These are phyloP conservation scores for Psilanteris sp. DNA, from an alignment of 1,140 invertebrate species.

Conservation along the genomic window DNA sequence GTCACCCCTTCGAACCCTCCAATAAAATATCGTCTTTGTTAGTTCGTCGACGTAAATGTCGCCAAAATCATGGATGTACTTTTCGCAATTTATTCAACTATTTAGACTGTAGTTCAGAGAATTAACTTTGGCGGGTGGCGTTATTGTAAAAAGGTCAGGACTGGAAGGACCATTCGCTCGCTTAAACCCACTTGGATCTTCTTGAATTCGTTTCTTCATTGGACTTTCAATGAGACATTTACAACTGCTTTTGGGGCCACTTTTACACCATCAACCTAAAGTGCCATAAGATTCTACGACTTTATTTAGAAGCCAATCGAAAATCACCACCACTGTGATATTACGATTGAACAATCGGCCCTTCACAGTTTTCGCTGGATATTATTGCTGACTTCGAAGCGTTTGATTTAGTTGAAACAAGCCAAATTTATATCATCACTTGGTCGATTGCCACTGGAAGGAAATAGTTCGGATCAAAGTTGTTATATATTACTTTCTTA, in stretches of 20 bases:
- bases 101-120: conserved; percentile 69
- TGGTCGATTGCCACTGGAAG: conserved; percentile 6
- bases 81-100: conserved; percentile 77
- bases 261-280: conserved; percentile 43
- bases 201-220: conserved; percentile 60
- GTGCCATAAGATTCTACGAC: conserved; percentile 24
- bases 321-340: conserved; percentile 61
- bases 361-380: conserved; percentile 16
- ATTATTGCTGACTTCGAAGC: conserved; percentile 30
- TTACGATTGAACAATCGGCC: conserved; percentile 43
- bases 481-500: conserved; percentile 12
- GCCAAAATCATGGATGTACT: conserved; percentile 64
- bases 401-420: conserved; percentile 55
- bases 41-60: conserved; percentile 55
- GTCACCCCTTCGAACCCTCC: conserved; percentile 65
- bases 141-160: conserved; percentile 44
- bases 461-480: conserved; percentile 12
- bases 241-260: conserved; percentile 61
- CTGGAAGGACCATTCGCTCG: conserved; percentile 12
- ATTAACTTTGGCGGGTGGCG: conserved; percentile 68
- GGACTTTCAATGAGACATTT: conserved; percentile 72
- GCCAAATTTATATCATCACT: conserved; percentile 31
- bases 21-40: conserved; percentile 55
- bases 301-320: conserved; percentile 66
- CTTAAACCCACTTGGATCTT: conserved; percentile 36